phyloP scores from a whole-genome alignment of 1,140 invertebrate genomes.

The Drosophila subobscura region DNA sequence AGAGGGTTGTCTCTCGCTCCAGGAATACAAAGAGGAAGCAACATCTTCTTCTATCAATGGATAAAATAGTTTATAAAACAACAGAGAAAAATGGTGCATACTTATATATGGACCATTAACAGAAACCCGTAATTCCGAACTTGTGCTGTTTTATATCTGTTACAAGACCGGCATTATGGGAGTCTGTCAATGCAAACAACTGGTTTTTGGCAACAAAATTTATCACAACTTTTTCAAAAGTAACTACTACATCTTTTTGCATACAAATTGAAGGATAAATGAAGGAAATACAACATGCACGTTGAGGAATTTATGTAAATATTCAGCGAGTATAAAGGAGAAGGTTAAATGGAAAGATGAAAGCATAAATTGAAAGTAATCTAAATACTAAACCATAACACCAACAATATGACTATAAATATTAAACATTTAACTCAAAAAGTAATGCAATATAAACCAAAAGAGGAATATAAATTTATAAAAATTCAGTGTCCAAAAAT shows the following conservation, averaged over 20 bases:
- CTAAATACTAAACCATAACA: neutral
- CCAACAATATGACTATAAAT: neutral
- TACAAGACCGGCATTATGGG: constrained; percentile 84
- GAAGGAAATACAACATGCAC: neutral
- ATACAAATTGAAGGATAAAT: neutral
- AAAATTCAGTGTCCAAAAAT: neutral
- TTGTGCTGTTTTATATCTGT: constrained; percentile 83
- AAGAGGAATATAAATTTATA: neutral
- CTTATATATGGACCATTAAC: constrained; percentile 83
- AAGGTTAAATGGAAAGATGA: constrained; percentile 5
- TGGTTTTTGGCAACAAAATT: constrained; percentile 76
- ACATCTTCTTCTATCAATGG: constrained; percentile 1
- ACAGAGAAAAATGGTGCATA: constrained; percentile 76
- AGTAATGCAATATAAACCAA: neutral
- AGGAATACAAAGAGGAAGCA: neutral
- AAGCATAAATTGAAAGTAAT: neutral
- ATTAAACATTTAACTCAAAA: neutral
- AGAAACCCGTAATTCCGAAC: constrained; percentile 84
- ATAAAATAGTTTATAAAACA: constrained; percentile 31
- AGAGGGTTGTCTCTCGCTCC: constrained; percentile 5
- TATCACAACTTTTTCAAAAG: constrained; percentile 13
- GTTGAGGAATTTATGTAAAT: too few relatives aligned
- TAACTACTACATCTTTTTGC: neutral
- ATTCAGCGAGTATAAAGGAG: too few relatives aligned
- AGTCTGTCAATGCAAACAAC: constrained; percentile 84